phyloP scores from a whole-genome alignment of 2,113 vertebrate genomes.

The Brachionichthys hirsutus region DNA sequence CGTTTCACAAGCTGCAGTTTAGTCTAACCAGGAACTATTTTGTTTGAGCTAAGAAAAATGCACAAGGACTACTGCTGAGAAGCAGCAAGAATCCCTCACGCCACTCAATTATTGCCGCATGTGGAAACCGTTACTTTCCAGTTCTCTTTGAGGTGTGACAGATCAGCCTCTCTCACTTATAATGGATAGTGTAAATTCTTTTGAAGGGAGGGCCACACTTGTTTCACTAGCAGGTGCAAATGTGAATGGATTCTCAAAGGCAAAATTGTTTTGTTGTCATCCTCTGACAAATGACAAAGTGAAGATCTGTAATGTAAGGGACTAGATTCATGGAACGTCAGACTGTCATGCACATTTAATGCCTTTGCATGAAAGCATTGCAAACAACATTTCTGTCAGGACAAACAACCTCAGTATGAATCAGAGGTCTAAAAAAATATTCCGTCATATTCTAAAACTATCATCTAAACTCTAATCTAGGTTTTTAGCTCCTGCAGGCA shows the following conservation, averaged over 20 bases:
- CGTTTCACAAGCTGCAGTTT: slow-evolving; percentile 48
- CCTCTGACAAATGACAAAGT: slow-evolving; percentile 41
- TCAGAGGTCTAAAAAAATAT: background rate
- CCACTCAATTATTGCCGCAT: slow-evolving; percentile 44
- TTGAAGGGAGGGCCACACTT: slow-evolving; percentile 9
- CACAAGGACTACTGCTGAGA: slow-evolving; percentile 41
- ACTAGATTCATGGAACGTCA: slow-evolving; percentile 47
- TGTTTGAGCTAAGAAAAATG: slow-evolving; percentile 54
- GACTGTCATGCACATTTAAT: slow-evolving; percentile 40
- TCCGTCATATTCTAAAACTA: slow-evolving; percentile 2
- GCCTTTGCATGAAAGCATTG: slow-evolving; percentile 13
- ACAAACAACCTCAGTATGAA: slow-evolving; percentile 5
- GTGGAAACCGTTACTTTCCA: slow-evolving; percentile 21
- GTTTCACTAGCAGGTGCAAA: background rate
- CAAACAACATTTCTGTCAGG: slow-evolving; percentile 19
- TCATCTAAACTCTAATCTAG: slow-evolving; percentile 24
- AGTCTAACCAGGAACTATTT: slow-evolving; percentile 39
- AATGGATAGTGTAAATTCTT: slow-evolving; percentile 17
- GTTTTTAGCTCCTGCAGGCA: slow-evolving; percentile 11
- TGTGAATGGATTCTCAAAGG: too few species aligned
- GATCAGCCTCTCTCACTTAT: slow-evolving; percentile 20
- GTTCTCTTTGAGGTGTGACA: slow-evolving; percentile 9
- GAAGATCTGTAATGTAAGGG: slow-evolving; percentile 42
- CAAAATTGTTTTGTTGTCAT: slow-evolving; percentile 18
- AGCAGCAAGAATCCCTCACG: slow-evolving; percentile 19